Percentiles rank a stretch among this genome's conserved stretches.
phyloP scores from a whole-genome alignment of 2,888 invertebrate genomes.

The Drosophila demipolita region DNA sequence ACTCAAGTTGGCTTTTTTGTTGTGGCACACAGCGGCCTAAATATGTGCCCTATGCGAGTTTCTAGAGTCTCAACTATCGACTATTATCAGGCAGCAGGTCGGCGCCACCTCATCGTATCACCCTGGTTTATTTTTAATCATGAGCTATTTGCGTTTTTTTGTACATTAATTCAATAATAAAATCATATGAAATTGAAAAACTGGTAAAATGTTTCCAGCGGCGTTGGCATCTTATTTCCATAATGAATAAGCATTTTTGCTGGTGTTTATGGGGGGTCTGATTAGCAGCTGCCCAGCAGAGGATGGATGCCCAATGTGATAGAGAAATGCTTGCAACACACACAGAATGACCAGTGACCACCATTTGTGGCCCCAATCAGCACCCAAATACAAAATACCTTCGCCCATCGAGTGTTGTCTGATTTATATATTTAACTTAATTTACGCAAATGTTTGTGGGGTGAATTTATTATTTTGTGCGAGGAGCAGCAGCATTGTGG shows the following conservation, averaged over 20 bases:
- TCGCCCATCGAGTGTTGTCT: conserved; percentile 75
- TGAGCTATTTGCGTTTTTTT: conserved; percentile 14
- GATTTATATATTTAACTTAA: conserved; percentile 78
- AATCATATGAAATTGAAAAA: conserved; percentile 28
- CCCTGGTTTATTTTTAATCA: conserved; percentile 7
- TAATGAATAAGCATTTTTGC: conserved; percentile 37
- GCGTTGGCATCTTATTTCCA: conserved; percentile 25
- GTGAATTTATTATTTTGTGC: conserved; percentile 51
- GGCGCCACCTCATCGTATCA: conserved; percentile 20
- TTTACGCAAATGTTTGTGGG: conserved; percentile 64
- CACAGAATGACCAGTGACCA: conserved; percentile 16
- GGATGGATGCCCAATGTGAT: conserved; percentile 13
- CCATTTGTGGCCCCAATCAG: conserved; percentile 46
- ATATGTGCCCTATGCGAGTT: conserved; percentile 40
- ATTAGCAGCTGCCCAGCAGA: conserved; percentile 11
- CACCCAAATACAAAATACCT: conserved; percentile 46
- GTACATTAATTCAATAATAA: conserved; percentile 57
- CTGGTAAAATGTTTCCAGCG: conserved; percentile 40
- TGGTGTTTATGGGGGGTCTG: conserved; percentile 2
- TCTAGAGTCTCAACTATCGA: conserved; percentile 7
- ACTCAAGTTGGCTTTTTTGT: not conserved
- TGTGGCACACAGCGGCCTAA: not conserved
- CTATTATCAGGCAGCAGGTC: conserved; percentile 16
- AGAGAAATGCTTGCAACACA: conserved; percentile 1
- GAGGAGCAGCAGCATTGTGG: conserved; percentile 10